phyloP scores from a whole-genome alignment of 2,797 vertebrate species.

The Chaetodon trifasciatus region DNA sequence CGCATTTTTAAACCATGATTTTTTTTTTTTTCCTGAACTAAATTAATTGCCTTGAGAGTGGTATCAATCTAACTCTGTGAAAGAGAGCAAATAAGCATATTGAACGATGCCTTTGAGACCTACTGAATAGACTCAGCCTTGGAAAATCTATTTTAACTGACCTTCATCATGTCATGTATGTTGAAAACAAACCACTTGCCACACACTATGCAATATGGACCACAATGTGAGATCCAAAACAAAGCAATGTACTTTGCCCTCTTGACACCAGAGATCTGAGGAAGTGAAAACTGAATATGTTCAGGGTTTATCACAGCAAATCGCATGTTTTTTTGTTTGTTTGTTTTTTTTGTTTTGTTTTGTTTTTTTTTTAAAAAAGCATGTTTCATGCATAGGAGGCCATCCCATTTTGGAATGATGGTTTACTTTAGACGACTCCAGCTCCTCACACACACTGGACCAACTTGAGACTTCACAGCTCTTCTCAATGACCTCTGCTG shows the following conservation, averaged over 20 bases:
- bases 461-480: slow-evolving; percentile 10
- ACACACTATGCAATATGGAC: not conserved
- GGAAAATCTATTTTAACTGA: not conserved
- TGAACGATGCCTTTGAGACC: not conserved
- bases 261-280: not conserved
- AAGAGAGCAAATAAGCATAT: not conserved
- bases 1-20: not conserved
- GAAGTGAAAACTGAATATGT: not conserved
- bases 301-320: not conserved
- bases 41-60: not conserved
- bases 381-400: not conserved
- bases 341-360: too few relatives aligned
- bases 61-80: not conserved
- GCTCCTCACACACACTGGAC: slow-evolving; percentile 14
- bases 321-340: too few relatives aligned
- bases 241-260: not conserved
- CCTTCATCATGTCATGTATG: not conserved
- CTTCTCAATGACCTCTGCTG: slow-evolving; percentile 37
- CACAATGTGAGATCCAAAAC: not conserved
- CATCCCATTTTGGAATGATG: slow-evolving; percentile 7
- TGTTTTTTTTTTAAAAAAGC: too few relatives aligned
- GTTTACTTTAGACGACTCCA: slow-evolving; percentile 16
- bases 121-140: not conserved
- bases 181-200: not conserved
- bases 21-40: too few relatives aligned